Evolutionary conservation across 1,140 invertebrate species (phyloP).

Genomic region (Pseudomyrmex pallidus): DNA sequence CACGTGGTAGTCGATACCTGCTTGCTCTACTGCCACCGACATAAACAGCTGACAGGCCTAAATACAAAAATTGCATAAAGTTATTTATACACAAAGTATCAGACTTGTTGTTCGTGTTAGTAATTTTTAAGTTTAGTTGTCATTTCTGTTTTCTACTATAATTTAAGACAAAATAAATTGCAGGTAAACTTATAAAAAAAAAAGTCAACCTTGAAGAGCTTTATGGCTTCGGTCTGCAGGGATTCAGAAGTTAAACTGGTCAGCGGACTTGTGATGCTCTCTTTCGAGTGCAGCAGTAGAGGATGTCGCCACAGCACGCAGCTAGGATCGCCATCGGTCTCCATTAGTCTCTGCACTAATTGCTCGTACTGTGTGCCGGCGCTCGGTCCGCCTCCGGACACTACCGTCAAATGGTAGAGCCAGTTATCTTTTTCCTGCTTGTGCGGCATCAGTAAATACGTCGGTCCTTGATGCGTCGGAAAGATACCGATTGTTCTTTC

Average conservation of each 20-base stretch:
- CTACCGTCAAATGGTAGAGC: slow-evolving; percentile 97
- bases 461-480: slow-evolving; percentile 95
- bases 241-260: slow-evolving; percentile 94
- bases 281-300: slow-evolving; percentile 95
- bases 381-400: slow-evolving; percentile 95
- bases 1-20: slow-evolving; percentile 98
- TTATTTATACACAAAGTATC: neutral
- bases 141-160: neutral
- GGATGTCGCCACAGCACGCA: slow-evolving; percentile 98
- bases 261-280: slow-evolving; percentile 93
- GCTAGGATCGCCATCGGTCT: slow-evolving; percentile 96
- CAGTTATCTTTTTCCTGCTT: slow-evolving; percentile 97
- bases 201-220: slow-evolving; percentile 94
- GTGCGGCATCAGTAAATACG: slow-evolving; percentile 95
- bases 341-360: slow-evolving; percentile 97
- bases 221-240: slow-evolving; percentile 95
- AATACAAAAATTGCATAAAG: slow-evolving; percentile 66
- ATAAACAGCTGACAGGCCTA: slow-evolving; percentile 97
- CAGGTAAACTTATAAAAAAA: no score
- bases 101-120: slow-evolving; percentile 12
- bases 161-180: slow-evolving; percentile 10
- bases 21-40: slow-evolving; percentile 96
- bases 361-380: slow-evolving; percentile 98
- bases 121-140: slow-evolving; percentile 9
- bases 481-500: slow-evolving; percentile 96